Percentiles rank a stretch among this genome's conserved stretches.
phyloP scores from a whole-genome alignment of 1,140 invertebrate genomes.

The Aphaenogaster ashmeadi region DNA sequence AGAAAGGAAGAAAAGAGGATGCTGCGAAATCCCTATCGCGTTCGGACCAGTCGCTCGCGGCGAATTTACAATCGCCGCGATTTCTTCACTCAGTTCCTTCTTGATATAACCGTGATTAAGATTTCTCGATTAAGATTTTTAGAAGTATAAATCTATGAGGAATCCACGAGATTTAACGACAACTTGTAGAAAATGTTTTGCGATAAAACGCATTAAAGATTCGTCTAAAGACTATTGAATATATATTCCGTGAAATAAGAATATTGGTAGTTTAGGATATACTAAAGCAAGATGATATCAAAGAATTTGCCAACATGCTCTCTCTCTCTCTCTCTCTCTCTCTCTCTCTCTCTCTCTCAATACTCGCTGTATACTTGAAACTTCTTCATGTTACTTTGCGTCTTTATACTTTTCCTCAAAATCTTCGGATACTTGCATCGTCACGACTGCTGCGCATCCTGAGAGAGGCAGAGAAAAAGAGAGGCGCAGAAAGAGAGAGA shows the following conservation, averaged over 20 bases:
- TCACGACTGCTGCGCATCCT: not conserved
- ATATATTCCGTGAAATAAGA: constrained; percentile 17
- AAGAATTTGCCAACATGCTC: not conserved
- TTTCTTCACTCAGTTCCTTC: not conserved
- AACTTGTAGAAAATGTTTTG: not conserved
- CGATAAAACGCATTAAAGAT: not conserved
- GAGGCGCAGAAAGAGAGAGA: constrained; percentile 25
- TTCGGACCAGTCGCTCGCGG: constrained; percentile 44
- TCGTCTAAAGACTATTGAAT: not conserved
- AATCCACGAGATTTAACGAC: not conserved
- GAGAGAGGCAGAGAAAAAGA: constrained; percentile 37
- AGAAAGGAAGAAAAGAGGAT: constrained; percentile 16
- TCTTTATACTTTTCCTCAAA: not conserved
- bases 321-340: not conserved
- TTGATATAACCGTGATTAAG: not conserved
- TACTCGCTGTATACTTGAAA: not conserved
- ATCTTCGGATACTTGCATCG: not conserved
- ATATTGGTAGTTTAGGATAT: not conserved
- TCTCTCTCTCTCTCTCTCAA: not conserved
- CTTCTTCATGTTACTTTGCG: not conserved
- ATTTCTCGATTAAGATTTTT: not conserved
- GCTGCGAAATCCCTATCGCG: constrained; percentile 27
- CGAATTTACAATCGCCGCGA: constrained; percentile 43
- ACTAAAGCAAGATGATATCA: not conserved
- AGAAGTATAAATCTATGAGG: not conserved